phyloP scores from a whole-genome alignment of 2,888 invertebrate species.

The Morpho helenor region DNA sequence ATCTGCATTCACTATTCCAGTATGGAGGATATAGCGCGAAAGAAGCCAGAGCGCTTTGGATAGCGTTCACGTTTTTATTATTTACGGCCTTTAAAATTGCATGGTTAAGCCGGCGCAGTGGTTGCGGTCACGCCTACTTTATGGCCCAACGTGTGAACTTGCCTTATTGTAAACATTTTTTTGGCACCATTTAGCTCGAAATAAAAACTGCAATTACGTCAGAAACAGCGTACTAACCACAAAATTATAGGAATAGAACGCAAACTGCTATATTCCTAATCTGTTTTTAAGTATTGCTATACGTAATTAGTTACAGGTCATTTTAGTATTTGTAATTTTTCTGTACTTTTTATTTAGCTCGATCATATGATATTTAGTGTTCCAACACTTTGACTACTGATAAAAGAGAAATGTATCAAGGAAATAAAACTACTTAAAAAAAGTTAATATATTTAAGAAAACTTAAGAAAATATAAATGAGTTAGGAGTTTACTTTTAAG shows the following conservation, averaged over 20 bases:
- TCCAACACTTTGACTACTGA: too few relatives aligned
- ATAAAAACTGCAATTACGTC: constrained; percentile 34
- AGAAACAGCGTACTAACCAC: constrained; percentile 28
- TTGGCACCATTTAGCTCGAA: constrained; percentile 41
- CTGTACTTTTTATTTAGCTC: too few relatives aligned
- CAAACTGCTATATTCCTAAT: constrained; percentile 18
- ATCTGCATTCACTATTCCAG: constrained; percentile 54
- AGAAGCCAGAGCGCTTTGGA: constrained; percentile 73
- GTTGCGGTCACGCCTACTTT: constrained; percentile 74
- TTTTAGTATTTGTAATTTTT: too few relatives aligned
- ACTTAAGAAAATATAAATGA: too few relatives aligned
- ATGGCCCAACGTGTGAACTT: constrained; percentile 62
- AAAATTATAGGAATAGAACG: constrained; percentile 19
- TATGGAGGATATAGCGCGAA: constrained; percentile 67
- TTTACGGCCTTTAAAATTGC: constrained; percentile 78
- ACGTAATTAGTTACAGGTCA: not conserved
- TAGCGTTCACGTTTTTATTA: constrained; percentile 73
- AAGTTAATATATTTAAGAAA: too few relatives aligned
- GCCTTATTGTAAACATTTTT: constrained; percentile 53
- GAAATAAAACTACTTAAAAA: too few relatives aligned
- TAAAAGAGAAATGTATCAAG: too few relatives aligned
- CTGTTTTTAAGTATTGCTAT: constrained; percentile 24
- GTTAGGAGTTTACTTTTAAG: too few relatives aligned
- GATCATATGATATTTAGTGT: too few relatives aligned
- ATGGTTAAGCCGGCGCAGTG: constrained; percentile 69